Base-by-base conservation (phyloP, 2,888 invertebrate species). In the Caenorhabditis drosophilae region DNA sequence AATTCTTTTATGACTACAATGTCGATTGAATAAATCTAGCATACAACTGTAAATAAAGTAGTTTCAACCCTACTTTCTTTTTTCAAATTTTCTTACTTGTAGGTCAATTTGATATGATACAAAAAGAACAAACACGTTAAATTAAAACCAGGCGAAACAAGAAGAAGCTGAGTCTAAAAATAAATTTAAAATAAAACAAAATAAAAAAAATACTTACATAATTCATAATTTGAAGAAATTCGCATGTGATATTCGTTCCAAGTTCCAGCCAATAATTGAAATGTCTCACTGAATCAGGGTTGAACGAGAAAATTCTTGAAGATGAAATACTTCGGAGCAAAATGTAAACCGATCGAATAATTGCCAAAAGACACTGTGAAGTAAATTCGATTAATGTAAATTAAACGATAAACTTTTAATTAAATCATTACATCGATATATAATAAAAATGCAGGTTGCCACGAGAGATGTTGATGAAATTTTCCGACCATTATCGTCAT, bases 61-160 rank as follows among this genome's bases (percentile, higher is more conserved):
- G 11, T 44, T 44, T 4, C 16, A n/a, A 40, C 9, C 7, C 23
- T 4, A 46, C 12, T 46, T 6, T 18, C 27, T n/a, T 6, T 31
- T 16, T 18, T n/a, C 11, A 7, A 9, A 46, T 22, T 16, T 22
- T 9, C 27, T 26, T 18, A 49, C 49, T 50, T 58, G 31, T 60
- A 67, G 26, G 75, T 67, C 22, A 64, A 59, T 34, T 66, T 67
- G 49, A 72, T 62, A 54, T 75, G 72, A 45, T 75, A 75, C 40
- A 75, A 53, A 60, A 75, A 75, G 63, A 73, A 75, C n/a, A 75
- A 55, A 54, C 72, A 68, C 3, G 75, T 75, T 7, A 75, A 58
- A 35, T 75, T 75, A 45, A 75, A 58, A 9, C 75, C 75, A 18
- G 75, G 75, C 0, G 75, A 58, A 40, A 66, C 56, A 35, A 70